Percentiles rank a stretch among this genome's conserved stretches.
These are phyloP conservation scores for Laterallus jamaicensis DNA, from an alignment of 2,113 vertebrate genomes.

Conservation along the genomic window DNA sequence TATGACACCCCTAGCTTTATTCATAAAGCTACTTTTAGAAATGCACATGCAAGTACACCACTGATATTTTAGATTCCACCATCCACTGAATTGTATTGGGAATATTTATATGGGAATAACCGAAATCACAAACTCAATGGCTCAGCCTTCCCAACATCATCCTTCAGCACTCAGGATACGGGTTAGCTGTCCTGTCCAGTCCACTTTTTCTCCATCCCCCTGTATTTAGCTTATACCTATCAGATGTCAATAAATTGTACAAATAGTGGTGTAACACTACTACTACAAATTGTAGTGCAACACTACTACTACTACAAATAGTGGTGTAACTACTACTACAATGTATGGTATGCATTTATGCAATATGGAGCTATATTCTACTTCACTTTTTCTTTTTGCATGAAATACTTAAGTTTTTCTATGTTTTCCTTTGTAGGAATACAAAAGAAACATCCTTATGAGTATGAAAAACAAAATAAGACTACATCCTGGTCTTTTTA, in stretches of 20 bases:
- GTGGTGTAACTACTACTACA: no score
- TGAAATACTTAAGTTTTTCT: background rate
- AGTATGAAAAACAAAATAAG: background rate
- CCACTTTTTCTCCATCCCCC: background rate
- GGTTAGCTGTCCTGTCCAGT: background rate
- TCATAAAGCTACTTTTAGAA: background rate
- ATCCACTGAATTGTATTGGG: background rate
- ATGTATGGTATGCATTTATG: background rate
- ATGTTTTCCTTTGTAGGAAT: background rate
- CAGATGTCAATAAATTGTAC: background rate
- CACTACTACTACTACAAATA: background rate
- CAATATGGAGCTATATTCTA: background rate
- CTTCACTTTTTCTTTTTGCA: conserved; percentile 5
- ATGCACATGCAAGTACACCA: background rate
- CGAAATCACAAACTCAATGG: background rate
- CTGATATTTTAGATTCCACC: background rate
- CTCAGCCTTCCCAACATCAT: background rate
- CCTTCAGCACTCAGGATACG: background rate
- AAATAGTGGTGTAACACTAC: background rate
- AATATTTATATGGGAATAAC: background rate
- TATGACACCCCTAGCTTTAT: background rate
- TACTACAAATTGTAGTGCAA: no score
- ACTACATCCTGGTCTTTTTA: background rate
- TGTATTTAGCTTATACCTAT: background rate
- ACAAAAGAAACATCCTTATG: background rate